phyloP scores from a whole-genome alignment of 2,113 vertebrate genomes.

The Callorhinus ursinus region DNA sequence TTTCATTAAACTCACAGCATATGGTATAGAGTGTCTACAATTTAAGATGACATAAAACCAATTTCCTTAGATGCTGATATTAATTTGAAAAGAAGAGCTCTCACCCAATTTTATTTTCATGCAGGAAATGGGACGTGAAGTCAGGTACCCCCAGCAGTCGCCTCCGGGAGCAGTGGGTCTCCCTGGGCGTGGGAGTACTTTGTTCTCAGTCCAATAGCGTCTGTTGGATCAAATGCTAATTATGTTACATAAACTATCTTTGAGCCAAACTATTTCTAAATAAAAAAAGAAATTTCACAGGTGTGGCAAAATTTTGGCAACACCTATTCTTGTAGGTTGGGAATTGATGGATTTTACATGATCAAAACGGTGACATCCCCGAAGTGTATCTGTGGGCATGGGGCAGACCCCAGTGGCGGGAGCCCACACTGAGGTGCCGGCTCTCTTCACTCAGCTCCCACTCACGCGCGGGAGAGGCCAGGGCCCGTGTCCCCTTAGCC shows the following conservation, averaged over 20 bases:
- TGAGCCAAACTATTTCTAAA: neutral
- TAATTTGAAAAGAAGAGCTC: neutral
- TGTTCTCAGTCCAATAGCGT: neutral
- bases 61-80: neutral
- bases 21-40: neutral
- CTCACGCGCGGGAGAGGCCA: neutral
- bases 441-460: too few species aligned
- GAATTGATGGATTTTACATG: neutral
- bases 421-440: too few species aligned
- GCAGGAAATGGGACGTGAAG: neutral
- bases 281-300: too few species aligned
- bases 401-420: neutral
- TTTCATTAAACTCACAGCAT: neutral
- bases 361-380: neutral
- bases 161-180: too few species aligned
- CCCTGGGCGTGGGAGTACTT: neutral
- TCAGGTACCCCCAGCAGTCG: neutral
- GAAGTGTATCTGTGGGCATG: neutral
- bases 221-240: neutral
- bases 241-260: neutral
- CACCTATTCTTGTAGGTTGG: neutral
- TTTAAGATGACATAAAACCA: neutral
- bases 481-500: too few species aligned
- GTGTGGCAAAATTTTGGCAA: neutral
- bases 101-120: neutral